Evolutionary conservation across 2,888 invertebrate genomes (phyloP).

Genomic region (Deilephila elpenor): DNA sequence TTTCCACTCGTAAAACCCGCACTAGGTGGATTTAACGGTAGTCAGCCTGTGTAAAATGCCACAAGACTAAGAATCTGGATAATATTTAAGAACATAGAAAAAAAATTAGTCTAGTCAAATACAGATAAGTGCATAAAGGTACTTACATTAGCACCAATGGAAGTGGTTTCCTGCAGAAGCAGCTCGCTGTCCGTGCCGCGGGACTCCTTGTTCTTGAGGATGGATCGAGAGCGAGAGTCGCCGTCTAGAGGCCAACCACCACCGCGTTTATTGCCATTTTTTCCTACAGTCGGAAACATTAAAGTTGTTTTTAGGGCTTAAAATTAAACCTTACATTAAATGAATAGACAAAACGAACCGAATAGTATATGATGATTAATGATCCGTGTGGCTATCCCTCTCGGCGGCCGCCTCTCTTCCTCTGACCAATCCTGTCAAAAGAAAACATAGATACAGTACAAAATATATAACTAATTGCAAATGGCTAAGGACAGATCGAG

Average conservation of each 20-base stretch:
- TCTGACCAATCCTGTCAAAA: conserved; percentile 79
- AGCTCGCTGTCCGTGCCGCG: conserved; percentile 83
- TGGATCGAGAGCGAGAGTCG: conserved; percentile 79
- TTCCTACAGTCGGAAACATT: conserved; percentile 59
- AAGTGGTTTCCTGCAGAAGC: conserved; percentile 78
- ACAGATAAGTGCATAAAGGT: not conserved
- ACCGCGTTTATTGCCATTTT: conserved; percentile 78
- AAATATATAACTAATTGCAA: not conserved
- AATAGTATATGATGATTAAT: conserved; percentile 83
- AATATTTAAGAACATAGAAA: too few species aligned
- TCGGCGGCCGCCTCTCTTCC: conserved; percentile 81
- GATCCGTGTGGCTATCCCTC: conserved; percentile 83
- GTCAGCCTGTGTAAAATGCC: too few species aligned
- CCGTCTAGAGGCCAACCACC: conserved; percentile 75
- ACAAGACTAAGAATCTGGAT: too few species aligned
- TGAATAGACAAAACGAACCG: conserved; percentile 58
- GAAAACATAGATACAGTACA: conserved; percentile 32
- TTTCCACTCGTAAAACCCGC: too few species aligned
- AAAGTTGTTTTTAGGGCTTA: not conserved
- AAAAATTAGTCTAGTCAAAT: too few species aligned
- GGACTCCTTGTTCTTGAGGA: conserved; percentile 82
- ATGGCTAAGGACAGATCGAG: not conserved
- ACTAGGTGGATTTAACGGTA: too few species aligned
- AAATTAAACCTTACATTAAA: conserved; percentile 28
- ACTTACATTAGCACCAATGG: conserved; percentile 77